Evolutionary conservation across 2,113 vertebrate genomes (phyloP).

Genomic region (Dicerorhinus sumatrensis): DNA sequence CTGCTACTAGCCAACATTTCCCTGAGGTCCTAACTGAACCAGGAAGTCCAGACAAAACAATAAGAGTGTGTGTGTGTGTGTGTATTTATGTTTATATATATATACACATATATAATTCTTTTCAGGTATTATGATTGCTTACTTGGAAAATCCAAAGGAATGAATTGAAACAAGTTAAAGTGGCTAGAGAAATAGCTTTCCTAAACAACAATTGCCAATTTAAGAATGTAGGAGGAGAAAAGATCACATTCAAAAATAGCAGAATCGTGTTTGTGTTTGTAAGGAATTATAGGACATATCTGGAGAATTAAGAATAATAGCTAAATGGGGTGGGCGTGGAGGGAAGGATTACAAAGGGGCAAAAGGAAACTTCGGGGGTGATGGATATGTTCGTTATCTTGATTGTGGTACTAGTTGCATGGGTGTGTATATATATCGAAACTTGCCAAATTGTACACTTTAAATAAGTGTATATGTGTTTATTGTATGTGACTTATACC

Average conservation of each 20-base stretch:
- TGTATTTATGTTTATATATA: too few relatives aligned
- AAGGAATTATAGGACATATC: slow-evolving; percentile 31
- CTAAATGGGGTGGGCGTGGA: neutral
- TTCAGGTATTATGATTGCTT: neutral
- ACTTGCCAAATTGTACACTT: neutral
- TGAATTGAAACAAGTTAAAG: neutral
- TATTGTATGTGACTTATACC: neutral
- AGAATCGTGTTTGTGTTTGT: neutral
- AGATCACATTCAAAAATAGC: slow-evolving; percentile 4
- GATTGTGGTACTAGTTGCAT: neutral
- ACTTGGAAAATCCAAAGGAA: neutral
- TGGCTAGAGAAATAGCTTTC: slow-evolving; percentile 38
- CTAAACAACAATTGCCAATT: neutral
- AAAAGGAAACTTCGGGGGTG: neutral
- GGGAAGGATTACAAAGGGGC: neutral
- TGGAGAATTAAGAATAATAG: neutral
- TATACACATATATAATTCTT: neutral
- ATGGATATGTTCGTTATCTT: neutral
- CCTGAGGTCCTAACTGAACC: slow-evolving; percentile 28
- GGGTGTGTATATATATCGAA: neutral
- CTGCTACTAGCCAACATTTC: neutral
- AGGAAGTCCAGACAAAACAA: neutral
- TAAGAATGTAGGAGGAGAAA: neutral
- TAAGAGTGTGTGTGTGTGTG: neutral
- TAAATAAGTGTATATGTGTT: neutral